A percentile compares a stretch with the other conserved stretches of the same genome.
Evolutionary conservation across 2,113 vertebrate species (phyloP).

Genomic region (Myrmophylax atrothorax): DNA sequence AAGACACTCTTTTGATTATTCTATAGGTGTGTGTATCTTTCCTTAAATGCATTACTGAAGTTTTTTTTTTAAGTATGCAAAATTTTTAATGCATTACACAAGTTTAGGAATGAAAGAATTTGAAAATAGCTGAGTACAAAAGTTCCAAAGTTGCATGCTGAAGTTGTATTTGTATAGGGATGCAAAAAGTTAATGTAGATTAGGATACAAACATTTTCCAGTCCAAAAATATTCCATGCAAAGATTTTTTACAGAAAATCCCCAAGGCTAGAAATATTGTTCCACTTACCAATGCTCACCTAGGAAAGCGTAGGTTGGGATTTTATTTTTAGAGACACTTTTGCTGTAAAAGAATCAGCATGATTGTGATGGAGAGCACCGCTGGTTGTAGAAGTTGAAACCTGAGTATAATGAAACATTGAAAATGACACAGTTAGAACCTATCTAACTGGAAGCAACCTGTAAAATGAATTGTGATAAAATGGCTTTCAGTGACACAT

Average conservation of each 20-base stretch:
- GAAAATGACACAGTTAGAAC: conserved; percentile 53
- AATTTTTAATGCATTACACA: neutral
- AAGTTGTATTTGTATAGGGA: neutral
- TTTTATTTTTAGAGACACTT: conserved; percentile 70
- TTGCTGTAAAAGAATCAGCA: conserved; percentile 57
- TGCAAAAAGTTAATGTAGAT: neutral
- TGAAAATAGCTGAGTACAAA: conserved; percentile 7
- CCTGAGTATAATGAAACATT: conserved; percentile 23
- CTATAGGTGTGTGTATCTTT: neutral
- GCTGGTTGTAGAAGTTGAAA: conserved; percentile 33
- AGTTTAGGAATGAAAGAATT: neutral
- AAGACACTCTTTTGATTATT: neutral
- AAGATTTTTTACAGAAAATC: conserved; percentile 20
- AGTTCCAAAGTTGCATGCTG: neutral
- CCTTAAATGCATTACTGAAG: neutral
- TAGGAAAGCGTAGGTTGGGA: conserved; percentile 21
- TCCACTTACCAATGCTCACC: neutral
- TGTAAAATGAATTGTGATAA: neutral
- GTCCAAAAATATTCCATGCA: neutral
- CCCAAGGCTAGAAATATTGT: conserved; percentile 22
- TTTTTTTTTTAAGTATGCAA: neutral
- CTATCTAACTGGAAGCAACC: conserved; percentile 48
- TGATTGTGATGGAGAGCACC: conserved; percentile 35
- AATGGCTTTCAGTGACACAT: neutral
- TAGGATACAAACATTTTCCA: neutral